Percentiles rank a stretch among this genome's conserved stretches.
These are phyloP conservation scores for Radopholus similis DNA, from an alignment of 1,140 invertebrate species.

Conservation along the genomic window DNA sequence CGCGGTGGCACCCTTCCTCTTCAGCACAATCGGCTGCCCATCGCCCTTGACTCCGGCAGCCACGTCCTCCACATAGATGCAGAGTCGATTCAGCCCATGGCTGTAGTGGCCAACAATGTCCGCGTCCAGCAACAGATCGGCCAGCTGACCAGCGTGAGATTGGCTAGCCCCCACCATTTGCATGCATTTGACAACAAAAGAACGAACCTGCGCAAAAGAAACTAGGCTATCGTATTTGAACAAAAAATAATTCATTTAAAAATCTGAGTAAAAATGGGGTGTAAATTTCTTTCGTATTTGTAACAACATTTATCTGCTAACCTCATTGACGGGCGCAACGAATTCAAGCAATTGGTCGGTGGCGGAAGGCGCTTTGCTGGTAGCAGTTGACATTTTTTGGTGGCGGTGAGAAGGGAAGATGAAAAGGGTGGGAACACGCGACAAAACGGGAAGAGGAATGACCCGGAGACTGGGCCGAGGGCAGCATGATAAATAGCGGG, in stretches of 20 bases:
- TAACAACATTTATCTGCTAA: not conserved
- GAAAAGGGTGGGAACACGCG: not conserved
- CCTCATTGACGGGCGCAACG: not conserved
- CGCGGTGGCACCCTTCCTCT: slow-evolving; percentile 54
- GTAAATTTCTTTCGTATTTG: not conserved
- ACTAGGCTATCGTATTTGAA: not conserved
- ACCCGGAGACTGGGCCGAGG: not conserved
- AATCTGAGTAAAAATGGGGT: no score
- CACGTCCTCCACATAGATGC: slow-evolving; percentile 48
- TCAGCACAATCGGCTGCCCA: slow-evolving; percentile 32
- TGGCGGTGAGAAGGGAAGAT: no score
- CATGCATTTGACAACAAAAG: slow-evolving; percentile 39
- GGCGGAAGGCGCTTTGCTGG: no score
- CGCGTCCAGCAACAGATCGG: slow-evolving; percentile 37
- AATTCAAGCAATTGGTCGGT: not conserved
- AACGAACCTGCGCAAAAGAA: slow-evolving; percentile 23
- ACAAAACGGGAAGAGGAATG: not conserved
- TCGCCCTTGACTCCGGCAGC: slow-evolving; percentile 25
- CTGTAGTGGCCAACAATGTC: slow-evolving; percentile 40
- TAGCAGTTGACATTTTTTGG: no score
- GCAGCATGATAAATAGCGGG: no score
- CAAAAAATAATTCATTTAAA: no score
- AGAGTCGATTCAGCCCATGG: slow-evolving; percentile 46
- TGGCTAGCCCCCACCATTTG: slow-evolving; percentile 18
- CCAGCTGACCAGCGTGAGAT: slow-evolving; percentile 39